phyloP scores from a whole-genome alignment of 2,797 vertebrate species.

The Fratercula arctica region DNA sequence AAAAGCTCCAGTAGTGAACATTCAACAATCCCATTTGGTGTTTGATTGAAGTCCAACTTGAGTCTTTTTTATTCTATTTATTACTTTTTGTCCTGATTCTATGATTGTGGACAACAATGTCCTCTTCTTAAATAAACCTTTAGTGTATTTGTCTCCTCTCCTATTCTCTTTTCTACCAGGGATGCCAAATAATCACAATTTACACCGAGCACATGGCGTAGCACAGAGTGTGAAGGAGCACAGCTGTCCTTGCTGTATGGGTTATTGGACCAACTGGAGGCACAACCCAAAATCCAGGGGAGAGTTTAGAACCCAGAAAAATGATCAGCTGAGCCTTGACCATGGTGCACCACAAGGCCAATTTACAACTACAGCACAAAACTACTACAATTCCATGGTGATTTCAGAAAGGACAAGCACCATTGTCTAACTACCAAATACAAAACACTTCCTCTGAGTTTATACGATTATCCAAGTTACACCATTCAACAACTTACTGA shows the following conservation, averaged over 20 bases:
- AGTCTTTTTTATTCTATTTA: neutral
- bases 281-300: neutral
- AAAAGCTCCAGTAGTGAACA: neutral
- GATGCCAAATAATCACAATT: neutral
- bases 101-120: neutral
- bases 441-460: neutral
- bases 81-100: neutral
- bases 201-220: accelerated
- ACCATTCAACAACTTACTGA: neutral
- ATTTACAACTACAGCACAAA: neutral
- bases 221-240: neutral
- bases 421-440: neutral
- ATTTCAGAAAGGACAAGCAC: neutral
- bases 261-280: neutral
- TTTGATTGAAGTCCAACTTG: neutral
- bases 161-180: neutral
- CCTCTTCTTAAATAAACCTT: neutral
- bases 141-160: neutral
- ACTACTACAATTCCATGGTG: neutral
- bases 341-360: accelerated
- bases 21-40: neutral
- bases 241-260: accelerated
- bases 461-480: neutral
- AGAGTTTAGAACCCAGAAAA: neutral
- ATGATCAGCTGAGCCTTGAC: neutral